Conservation (phyloP, 2,113 vertebrate species). For the Nanorana parkeri region DNA sequence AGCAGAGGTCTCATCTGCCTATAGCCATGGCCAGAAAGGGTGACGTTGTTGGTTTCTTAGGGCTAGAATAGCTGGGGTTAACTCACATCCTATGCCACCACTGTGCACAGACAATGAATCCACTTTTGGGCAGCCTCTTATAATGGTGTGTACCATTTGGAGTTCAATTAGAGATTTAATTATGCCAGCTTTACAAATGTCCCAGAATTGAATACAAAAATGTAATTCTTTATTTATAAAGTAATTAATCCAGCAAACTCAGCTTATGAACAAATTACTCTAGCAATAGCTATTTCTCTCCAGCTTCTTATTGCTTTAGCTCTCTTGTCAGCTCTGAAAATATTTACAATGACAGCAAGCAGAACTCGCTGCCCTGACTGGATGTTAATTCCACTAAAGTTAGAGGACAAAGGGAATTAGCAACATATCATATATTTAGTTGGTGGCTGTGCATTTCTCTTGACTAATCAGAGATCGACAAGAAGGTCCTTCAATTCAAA, state of each 20-base stretch:
- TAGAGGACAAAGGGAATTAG: conserved; percentile 24
- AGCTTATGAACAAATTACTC: conserved; percentile 1
- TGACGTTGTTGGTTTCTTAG: too few relatives aligned
- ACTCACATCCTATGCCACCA: too few relatives aligned
- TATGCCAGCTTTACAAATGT: too few relatives aligned
- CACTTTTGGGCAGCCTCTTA: background rate
- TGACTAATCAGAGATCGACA: background rate
- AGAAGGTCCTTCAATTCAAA: background rate
- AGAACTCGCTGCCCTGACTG: conserved; percentile 13
- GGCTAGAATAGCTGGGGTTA: too few relatives aligned
- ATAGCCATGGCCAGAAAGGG: too few relatives aligned
- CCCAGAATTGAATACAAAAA: background rate
- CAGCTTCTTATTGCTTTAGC: background rate
- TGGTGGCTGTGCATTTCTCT: conserved; percentile 10
- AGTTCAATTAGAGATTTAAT: too few relatives aligned
- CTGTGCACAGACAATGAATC: too few relatives aligned
- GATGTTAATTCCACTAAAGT: conserved; percentile 36
- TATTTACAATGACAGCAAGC: conserved; percentile 5
- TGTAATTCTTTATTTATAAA: background rate
- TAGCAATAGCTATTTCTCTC: background rate
- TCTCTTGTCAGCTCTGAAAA: conserved; percentile 3
- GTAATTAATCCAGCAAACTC: background rate
- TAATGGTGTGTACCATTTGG: background rate
- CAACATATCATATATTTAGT: conserved; percentile 27
- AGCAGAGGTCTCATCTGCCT: too few relatives aligned